Evolutionary conservation across 1,140 invertebrate genomes (phyloP).

Genomic region (silkworm (Bombyx mori)): DNA sequence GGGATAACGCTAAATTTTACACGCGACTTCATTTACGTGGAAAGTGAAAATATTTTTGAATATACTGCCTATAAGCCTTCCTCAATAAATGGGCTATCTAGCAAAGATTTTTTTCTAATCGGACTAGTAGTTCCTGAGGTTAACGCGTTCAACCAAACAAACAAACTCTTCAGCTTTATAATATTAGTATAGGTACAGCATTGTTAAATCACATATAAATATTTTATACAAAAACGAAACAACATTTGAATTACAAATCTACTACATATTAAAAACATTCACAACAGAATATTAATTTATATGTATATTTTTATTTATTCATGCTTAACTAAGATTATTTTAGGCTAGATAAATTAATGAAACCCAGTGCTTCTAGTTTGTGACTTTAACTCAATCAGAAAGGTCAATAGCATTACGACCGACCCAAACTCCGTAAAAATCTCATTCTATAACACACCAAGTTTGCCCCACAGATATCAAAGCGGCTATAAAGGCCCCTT

Average conservation of each 20-base stretch:
- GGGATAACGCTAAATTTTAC: no score
- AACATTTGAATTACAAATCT: background rate
- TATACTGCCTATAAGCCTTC: no score
- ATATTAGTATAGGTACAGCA: no score
- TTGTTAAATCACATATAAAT: no score
- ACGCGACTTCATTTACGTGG: no score
- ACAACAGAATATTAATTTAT: background rate
- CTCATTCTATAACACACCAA: slow-evolving; percentile 24
- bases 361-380: slow-evolving; percentile 10
- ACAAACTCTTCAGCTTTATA: no score
- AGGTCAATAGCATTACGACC: slow-evolving; percentile 27
- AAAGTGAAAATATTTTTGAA: no score
- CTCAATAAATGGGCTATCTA: no score
- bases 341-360: slow-evolving; percentile 7
- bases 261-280: background rate
- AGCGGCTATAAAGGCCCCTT: slow-evolving; percentile 29
- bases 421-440: slow-evolving; percentile 25
- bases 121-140: no score
- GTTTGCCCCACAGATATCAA: slow-evolving; percentile 27
- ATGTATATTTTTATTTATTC: background rate
- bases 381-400: slow-evolving; percentile 11
- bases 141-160: no score
- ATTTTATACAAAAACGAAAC: no score
- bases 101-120: no score
- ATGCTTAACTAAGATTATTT: slow-evolving; percentile 8